Evolutionary conservation across 2,113 vertebrate genomes (phyloP), one percentile per base, ranked within the genome.

Genomic region (Heterotilapia buettikoferi): DNA sequence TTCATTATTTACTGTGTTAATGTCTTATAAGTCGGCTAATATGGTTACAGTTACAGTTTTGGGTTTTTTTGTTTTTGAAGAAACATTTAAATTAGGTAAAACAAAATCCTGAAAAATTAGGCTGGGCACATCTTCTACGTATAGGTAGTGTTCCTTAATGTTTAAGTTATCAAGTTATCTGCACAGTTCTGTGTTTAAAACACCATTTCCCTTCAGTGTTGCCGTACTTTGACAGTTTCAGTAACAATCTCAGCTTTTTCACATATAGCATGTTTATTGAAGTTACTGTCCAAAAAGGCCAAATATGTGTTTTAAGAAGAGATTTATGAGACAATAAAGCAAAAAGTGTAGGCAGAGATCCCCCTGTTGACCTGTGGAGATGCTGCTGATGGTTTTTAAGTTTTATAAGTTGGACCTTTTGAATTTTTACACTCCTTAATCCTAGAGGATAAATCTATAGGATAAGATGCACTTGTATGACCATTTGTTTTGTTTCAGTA

Each of bases 341-440:
- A 66, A n/a, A 63, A 66, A 12, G 33, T 66, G 10, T 66, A 66
- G 61, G 18, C 61, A 38, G 10, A 38, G 61, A 12, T n/a, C 4
- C 18, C 6, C 31, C 31, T 66, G 61, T n/a, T 38, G 61, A 36
- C 61, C 61, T 66, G 61, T 36, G 31, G 61, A n/a, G 33, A 2
- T n/a, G 6, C 19, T n/a, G 61, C 33, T 66, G 33, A 12, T 66
- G 18, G 31, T 94, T 93, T 95, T 96, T 94, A 71, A 14, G 19
- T 63, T 13, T 68, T 24, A 40, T 14, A 68, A 24, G 2, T 43
- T 43, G 66, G 7, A 24, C 12, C 36, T 71, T 71, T 43, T 43
- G 36, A 43, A 71, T 9, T 71, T 16, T 71, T 43, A 16, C 36
- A 71, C 38, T 40, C 12, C 66, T 71, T 43, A 71, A 71, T 1